Base-by-base conservation (phyloP, 2,888 invertebrate genomes). In the Rhimphoctona megacephalus region DNA sequence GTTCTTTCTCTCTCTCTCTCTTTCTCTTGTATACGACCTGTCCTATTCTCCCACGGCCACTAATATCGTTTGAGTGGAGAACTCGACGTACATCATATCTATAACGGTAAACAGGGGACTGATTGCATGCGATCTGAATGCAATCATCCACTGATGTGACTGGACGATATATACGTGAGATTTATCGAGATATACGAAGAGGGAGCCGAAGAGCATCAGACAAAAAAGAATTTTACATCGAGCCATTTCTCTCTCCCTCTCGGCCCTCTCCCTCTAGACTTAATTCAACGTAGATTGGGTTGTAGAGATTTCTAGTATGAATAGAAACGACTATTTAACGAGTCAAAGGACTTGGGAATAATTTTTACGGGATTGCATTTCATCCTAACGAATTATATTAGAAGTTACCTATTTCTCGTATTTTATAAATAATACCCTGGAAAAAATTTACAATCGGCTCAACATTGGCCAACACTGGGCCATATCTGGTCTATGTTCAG, bases 81-180 rank as follows among this genome's bases (percentile, higher is more conserved):
- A 30, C 61, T 78, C 78, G 57, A 46, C 76, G 70, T 81, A 81
- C 61, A 81, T 81, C 81, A 81, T 67, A 73, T 78, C 81, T 57
- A 67, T 73, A 81, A 81, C 25, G 85, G 81, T 73, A 85, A 85
- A 85, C 77, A 85, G 46, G 46, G 85, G 67, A 66, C 85, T 85
- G 81, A 85, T 85, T 85, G 85, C 73, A 19, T 36, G 43, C 77
- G 69, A 85, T 81, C 76, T 77, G 77, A 72, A 78, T 85, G 66
- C 81, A 81, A 78, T 85, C 39, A 66, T 67, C 81, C 36, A 72
- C 36, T 57, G 64, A 52, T 81, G 52, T 46, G 30, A 14, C 54
- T 66, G 66, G 76, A 19, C 61, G 49, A 73, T 74, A 69, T 74
- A 69, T 69, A 74, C 80, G 74, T 84, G 84, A 84, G 69, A 74